Conservation (phyloP, 2,888 invertebrate genomes). For the Leucoma salicis region DNA sequence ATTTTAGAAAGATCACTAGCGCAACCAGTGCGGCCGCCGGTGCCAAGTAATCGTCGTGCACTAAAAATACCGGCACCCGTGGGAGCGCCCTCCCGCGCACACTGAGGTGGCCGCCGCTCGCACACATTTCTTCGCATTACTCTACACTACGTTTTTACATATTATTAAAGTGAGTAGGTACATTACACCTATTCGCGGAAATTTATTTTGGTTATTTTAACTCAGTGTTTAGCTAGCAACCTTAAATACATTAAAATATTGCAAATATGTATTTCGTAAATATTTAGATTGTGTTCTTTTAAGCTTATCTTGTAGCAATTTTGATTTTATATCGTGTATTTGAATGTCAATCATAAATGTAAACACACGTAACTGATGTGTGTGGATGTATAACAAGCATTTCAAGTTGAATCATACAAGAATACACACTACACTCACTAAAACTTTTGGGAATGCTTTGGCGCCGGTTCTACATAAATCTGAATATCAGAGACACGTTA, state of each 20-base stretch:
- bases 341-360: too few relatives aligned
- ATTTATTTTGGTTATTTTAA: constrained; percentile 13
- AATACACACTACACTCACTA: too few relatives aligned
- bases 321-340: too few relatives aligned
- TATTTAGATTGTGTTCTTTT: too few relatives aligned
- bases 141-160: constrained; percentile 44
- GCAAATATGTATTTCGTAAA: too few relatives aligned
- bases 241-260: constrained; percentile 1
- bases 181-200: constrained; percentile 18
- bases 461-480: too few relatives aligned
- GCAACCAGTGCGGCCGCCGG: constrained; percentile 79
- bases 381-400: too few relatives aligned
- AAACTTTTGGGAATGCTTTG: too few relatives aligned
- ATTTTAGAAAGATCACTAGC: constrained; percentile 80
- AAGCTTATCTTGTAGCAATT: too few relatives aligned
- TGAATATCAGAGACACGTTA: too few relatives aligned
- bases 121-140: constrained; percentile 75
- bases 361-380: too few relatives aligned
- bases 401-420: too few relatives aligned
- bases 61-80: constrained; percentile 86
- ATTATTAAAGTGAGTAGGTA: constrained; percentile 26
- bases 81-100: constrained; percentile 82
- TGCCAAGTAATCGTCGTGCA: constrained; percentile 85
- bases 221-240: constrained; percentile 13
- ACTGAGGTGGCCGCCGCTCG: constrained; percentile 67